Evolutionary conservation across 2,888 invertebrate species (phyloP).

Genomic region (Drosophila conformis): DNA sequence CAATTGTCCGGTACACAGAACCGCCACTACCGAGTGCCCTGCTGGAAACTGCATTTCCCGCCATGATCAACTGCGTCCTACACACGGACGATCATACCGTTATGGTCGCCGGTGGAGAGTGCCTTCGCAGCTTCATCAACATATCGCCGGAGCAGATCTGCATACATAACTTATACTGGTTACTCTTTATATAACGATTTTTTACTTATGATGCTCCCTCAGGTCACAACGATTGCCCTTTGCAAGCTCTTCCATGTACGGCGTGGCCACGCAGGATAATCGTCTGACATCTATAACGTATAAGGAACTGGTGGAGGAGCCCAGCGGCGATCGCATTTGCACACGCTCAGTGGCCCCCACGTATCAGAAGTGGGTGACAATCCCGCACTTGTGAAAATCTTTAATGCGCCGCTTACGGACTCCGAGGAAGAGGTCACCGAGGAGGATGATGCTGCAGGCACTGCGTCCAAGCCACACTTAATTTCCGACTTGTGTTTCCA

Average conservation of each 20-base stretch:
- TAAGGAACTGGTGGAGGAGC: constrained; percentile 78
- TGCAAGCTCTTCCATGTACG: constrained; percentile 89
- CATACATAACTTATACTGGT: constrained; percentile 73
- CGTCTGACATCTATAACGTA: constrained; percentile 83
- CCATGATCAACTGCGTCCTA: constrained; percentile 88
- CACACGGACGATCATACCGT: constrained; percentile 88
- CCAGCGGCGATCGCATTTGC: constrained; percentile 80
- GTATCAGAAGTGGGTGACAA: constrained; percentile 86
- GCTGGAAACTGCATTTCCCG: constrained; percentile 89
- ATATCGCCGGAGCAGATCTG: constrained; percentile 88
- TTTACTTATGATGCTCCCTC: background rate
- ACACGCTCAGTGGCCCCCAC: constrained; percentile 85
- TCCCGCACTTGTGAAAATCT: constrained; percentile 90
- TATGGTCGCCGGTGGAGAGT: constrained; percentile 90
- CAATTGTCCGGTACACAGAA: constrained; percentile 88
- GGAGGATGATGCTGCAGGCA: constrained; percentile 67
- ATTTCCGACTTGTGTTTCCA: constrained; percentile 82
- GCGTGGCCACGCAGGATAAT: constrained; percentile 88
- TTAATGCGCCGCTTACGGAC: constrained; percentile 86
- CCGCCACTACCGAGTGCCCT: constrained; percentile 87
- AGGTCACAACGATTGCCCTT: constrained; percentile 87
- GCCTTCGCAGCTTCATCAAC: constrained; percentile 88
- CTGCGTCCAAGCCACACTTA: constrained; percentile 73
- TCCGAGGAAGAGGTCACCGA: constrained; percentile 67
- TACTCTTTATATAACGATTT: background rate